Evolutionary conservation across 2,888 invertebrate genomes (phyloP), one percentile per base, ranked within the genome.

Genomic region (Muschampia plurimacula): DNA sequence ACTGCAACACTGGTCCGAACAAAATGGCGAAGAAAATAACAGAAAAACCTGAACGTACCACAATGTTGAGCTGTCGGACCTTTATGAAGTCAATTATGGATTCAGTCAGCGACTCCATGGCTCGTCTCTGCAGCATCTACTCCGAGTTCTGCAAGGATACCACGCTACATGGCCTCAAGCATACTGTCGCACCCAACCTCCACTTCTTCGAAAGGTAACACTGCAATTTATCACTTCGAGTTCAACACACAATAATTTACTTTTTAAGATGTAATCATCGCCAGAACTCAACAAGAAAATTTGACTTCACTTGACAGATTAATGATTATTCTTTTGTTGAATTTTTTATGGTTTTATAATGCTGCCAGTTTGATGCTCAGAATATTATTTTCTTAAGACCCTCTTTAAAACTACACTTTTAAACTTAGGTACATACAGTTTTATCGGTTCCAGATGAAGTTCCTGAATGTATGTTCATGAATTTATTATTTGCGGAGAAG

Each of bases 161-260:
- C 22, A 89, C 90, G 0, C 76, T 94, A 84, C 94, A 94, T 79
- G 94, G 94, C 32, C 77, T 93, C 66, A 92, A 91, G 76, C 93
- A 93, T 87, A 92, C 93, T 81, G 93, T 94, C 1, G 86, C 90
- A 12, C 84, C 80, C 0, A 83, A 88, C 76, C 80, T 90, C 3
- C 92, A 93, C 83, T 89, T 87, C 83, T 78, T 89, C 32, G 93
- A 93, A 81, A 88, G 93, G 93, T 93, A 44, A 55, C 28, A 57
- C 57, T 57, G 28, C 2, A 55, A 55, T 57, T 28, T n/a, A n/a
- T 57, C 5, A 57, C 57, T 57, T 10, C 0, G 2, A 52, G 4
- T 22, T 28, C 59, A 15, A 55, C 0, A 55, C 22, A 55, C 55
- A 22, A 55, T 8, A 55, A 22, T 55, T 55, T 22, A 36, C 4